phyloP scores from a whole-genome alignment of 1,140 invertebrate species.

The Hyposmocoma kahamanoa region DNA sequence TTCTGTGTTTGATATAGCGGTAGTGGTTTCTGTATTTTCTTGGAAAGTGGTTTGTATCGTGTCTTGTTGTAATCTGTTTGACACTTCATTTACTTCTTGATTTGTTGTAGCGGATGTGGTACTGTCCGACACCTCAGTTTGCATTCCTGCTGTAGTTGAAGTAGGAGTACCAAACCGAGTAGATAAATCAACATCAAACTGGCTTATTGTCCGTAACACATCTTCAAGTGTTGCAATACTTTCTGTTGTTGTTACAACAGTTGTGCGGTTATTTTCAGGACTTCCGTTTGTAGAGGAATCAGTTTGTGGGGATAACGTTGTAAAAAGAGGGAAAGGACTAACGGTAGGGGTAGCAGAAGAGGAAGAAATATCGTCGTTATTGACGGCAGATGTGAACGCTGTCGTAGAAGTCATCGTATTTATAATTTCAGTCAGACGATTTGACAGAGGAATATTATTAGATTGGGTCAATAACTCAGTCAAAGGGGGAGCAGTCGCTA shows the following conservation, averaged over 20 bases:
- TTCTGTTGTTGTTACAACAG: constrained; percentile 7
- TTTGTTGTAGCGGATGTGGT: constrained; percentile 26
- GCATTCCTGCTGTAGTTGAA: constrained; percentile 31
- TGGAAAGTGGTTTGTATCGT: constrained; percentile 21
- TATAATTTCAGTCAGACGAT: constrained; percentile 52
- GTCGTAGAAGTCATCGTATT: constrained; percentile 50
- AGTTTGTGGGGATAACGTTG: constrained; percentile 5
- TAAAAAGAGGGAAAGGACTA: constrained; percentile 13
- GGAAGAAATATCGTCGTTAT: constrained; percentile 20
- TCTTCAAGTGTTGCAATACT: constrained; percentile 12
- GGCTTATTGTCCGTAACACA: constrained; percentile 9
- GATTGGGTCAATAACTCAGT: constrained; percentile 35
- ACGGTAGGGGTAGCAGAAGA: constrained; percentile 15
- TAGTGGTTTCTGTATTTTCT: constrained; percentile 30
- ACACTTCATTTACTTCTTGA: constrained; percentile 23
- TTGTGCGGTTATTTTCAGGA: not conserved
- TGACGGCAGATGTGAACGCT: constrained; percentile 24
- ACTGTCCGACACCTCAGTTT: constrained; percentile 18
- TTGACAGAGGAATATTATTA: constrained; percentile 36
- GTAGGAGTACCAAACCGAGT: constrained; percentile 21
- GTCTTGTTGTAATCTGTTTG: constrained; percentile 18
- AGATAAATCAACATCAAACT: constrained; percentile 34
- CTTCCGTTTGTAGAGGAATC: not conserved
- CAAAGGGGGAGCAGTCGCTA: constrained; percentile 51
- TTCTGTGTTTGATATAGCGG: constrained; percentile 26